Evolutionary conservation across 2,113 vertebrate genomes (phyloP).

Genomic region (Neogobius melanostomus): DNA sequence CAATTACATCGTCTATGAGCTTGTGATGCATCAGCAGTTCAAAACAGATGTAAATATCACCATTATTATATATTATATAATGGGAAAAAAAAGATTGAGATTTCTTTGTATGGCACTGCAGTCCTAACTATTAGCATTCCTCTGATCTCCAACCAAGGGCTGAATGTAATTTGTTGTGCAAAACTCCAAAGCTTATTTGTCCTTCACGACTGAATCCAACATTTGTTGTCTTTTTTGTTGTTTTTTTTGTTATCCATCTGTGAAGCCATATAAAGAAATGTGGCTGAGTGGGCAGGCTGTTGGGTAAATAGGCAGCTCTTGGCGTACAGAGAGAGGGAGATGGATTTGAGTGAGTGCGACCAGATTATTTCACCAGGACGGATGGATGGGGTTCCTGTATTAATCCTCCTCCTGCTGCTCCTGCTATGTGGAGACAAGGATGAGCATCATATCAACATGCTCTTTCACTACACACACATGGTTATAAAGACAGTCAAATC

Average conservation of each 20-base stretch:
- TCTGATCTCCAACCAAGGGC: not conserved
- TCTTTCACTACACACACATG: not conserved
- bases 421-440: slow-evolving; percentile 43
- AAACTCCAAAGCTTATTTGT: not conserved
- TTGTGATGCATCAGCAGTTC: not conserved
- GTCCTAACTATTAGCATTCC: not conserved
- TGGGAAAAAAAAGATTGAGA: not conserved
- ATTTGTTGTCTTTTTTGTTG: not conserved
- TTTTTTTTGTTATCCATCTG: slow-evolving; percentile 3
- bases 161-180: not conserved
- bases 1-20: slow-evolving; percentile 20
- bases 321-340: slow-evolving; percentile 12
- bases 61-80: not conserved
- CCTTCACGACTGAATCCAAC: not conserved
- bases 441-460: slow-evolving; percentile 12
- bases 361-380: slow-evolving; percentile 47
- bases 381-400: slow-evolving; percentile 34
- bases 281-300: slow-evolving; percentile 23
- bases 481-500: not conserved
- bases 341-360: slow-evolving; percentile 42
- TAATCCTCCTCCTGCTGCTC: slow-evolving; percentile 61
- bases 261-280: slow-evolving; percentile 27
- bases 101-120: not conserved
- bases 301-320: slow-evolving; percentile 28
- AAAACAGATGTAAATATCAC: slow-evolving; percentile 1